Percentiles rank a stretch among this genome's conserved stretches.
phyloP scores from a whole-genome alignment of 1,140 invertebrate species.

The Tetranychus cinnabarinus region DNA sequence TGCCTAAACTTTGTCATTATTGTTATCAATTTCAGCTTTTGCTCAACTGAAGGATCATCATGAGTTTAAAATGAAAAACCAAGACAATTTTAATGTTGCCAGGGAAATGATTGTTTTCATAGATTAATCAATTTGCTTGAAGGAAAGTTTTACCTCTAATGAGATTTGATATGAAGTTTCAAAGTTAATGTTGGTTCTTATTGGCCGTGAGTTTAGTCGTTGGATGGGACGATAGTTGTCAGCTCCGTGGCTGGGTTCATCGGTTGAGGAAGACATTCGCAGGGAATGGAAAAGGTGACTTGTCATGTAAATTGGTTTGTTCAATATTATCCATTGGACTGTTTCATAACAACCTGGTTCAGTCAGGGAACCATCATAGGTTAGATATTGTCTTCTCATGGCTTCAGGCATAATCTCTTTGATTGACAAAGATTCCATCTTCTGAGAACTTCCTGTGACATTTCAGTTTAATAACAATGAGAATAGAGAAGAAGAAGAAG shows the following conservation, averaged over 20 bases:
- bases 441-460: background rate
- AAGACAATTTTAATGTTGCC: too few relatives aligned
- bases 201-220: constrained; percentile 60
- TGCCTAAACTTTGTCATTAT: too few relatives aligned
- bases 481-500: too few relatives aligned
- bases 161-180: background rate
- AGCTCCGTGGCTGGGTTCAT: constrained; percentile 21
- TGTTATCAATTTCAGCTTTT: too few relatives aligned
- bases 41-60: too few relatives aligned
- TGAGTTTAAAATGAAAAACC: too few relatives aligned
- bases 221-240: constrained; percentile 79
- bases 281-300: constrained; percentile 6
- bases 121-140: background rate
- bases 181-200: constrained; percentile 87
- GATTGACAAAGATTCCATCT: constrained; percentile 55
- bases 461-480: background rate
- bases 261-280: background rate
- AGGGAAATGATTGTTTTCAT: too few relatives aligned
- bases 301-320: constrained; percentile 88
- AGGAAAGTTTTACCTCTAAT: background rate
- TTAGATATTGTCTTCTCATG: constrained; percentile 51
- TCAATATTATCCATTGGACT: constrained; percentile 73
- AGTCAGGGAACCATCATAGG: constrained; percentile 83
- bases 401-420: constrained; percentile 60
- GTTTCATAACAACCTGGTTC: constrained; percentile 41